These are phyloP conservation scores for Lamprologus speciosus DNA, from an alignment of 2,113 vertebrate genomes.

Conservation along the genomic window DNA sequence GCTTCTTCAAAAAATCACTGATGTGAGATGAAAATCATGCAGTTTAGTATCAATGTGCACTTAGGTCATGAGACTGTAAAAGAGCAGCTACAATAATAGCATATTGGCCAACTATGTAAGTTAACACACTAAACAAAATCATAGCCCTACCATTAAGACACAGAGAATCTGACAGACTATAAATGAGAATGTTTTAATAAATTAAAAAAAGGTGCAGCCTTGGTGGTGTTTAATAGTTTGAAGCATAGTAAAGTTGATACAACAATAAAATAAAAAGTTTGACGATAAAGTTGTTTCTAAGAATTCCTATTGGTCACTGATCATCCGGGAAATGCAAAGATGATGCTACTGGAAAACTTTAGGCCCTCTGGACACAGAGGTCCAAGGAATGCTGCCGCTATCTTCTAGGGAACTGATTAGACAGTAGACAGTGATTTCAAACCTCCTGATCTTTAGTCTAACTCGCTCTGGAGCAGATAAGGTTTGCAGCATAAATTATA, in stretches of 20 bases:
- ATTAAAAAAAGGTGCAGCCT: not conserved
- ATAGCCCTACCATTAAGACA: not conserved
- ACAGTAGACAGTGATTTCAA: not conserved
- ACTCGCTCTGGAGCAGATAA: not conserved
- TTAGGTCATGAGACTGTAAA: not conserved
- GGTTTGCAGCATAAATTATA: not conserved
- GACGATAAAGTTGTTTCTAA: not conserved
- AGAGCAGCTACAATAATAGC: not conserved
- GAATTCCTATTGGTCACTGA: fast-evolving
- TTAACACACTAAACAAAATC: not conserved
- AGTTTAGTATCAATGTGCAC: not conserved
- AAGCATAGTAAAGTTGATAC: not conserved
- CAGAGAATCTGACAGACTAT: not conserved
- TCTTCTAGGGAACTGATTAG: not conserved
- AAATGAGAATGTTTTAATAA: not conserved
- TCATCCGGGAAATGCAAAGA: not conserved
- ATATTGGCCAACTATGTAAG: fast-evolving
- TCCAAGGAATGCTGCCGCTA: not conserved
- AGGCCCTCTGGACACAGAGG: not conserved
- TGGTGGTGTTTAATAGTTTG: not conserved
- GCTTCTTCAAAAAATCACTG: not conserved
- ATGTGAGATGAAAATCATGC: not conserved
- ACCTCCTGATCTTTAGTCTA: not conserved
- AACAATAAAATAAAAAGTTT: not conserved
- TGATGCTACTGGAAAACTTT: not conserved